phyloP scores from a whole-genome alignment of 2,888 invertebrate species.

The Drosophila multiciliata region DNA sequence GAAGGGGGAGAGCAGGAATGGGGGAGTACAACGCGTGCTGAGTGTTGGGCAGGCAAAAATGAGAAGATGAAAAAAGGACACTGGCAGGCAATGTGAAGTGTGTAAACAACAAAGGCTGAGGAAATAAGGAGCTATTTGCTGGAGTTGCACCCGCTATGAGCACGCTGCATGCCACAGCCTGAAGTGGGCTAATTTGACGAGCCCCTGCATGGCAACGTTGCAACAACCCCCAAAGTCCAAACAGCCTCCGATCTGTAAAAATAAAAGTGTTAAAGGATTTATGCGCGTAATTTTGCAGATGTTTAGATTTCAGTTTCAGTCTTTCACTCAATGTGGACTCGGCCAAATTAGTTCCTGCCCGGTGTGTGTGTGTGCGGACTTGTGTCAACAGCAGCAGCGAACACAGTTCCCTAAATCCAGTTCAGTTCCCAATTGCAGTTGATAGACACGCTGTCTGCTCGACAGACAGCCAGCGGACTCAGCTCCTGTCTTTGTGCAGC shows the following conservation, averaged over 20 bases:
- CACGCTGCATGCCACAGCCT: slow-evolving; percentile 72
- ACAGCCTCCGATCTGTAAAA: slow-evolving; percentile 11
- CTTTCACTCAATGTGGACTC: slow-evolving; percentile 1
- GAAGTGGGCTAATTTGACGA: slow-evolving; percentile 83
- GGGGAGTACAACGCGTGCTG: slow-evolving; percentile 16
- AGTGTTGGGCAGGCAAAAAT: slow-evolving; percentile 24
- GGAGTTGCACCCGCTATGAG: slow-evolving; percentile 69
- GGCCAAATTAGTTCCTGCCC: slow-evolving; percentile 67
- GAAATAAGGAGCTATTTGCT: slow-evolving; percentile 9
- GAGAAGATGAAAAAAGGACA: slow-evolving; percentile 35
- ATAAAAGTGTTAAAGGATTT: slow-evolving; percentile 82
- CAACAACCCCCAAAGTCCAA: slow-evolving; percentile 66
- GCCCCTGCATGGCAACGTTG: slow-evolving; percentile 61
- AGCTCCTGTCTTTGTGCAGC: slow-evolving; percentile 16
- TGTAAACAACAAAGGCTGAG: slow-evolving; percentile 67
- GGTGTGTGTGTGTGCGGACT: slow-evolving; percentile 57
- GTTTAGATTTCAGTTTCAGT: slow-evolving; percentile 74
- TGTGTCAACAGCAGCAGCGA: slow-evolving; percentile 66
- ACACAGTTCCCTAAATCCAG: slow-evolving; percentile 8
- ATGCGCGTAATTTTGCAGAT: slow-evolving; percentile 82
- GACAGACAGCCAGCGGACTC: slow-evolving; percentile 14
- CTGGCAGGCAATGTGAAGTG: slow-evolving; percentile 39
- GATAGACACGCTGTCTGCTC: slow-evolving; percentile 74
- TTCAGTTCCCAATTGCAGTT: slow-evolving; percentile 40
- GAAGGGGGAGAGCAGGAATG: background rate